A percentile compares a stretch with the other conserved stretches of the same genome.
Conservation (phyloP, 2,888 invertebrate species). For the Meiosimyza decipiens region DNA sequence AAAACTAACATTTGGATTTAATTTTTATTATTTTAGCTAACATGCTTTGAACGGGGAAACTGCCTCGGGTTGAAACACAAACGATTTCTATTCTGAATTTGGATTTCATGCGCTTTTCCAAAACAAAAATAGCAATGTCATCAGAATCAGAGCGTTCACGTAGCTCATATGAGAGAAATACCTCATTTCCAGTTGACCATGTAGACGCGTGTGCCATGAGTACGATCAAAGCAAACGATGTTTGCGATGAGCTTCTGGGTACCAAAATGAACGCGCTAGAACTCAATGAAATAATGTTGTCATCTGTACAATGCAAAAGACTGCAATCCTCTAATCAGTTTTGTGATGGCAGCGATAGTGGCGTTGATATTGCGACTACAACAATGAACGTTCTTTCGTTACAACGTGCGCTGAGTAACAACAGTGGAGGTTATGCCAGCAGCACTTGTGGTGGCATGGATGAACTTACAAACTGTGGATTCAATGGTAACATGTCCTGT, state of each 20-base stretch:
- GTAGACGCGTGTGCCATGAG: background rate
- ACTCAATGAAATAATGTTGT: conserved; percentile 61
- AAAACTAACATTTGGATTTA: too few species aligned
- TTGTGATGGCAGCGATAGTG: conserved; percentile 82
- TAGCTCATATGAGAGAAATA: conserved; percentile 24
- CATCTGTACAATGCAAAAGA: conserved; percentile 9
- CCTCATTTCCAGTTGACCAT: conserved; percentile 10
- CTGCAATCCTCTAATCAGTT: conserved; percentile 39
- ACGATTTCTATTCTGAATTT: too few species aligned
- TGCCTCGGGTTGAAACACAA: too few species aligned
- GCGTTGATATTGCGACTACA: conserved; percentile 74
- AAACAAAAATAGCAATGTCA: conserved; percentile 3
- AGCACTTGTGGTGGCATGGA: conserved; percentile 69
- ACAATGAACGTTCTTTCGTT: conserved; percentile 63
- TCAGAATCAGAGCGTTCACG: conserved; percentile 29
- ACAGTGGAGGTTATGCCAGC: conserved; percentile 76
- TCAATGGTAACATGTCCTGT: conserved; percentile 70
- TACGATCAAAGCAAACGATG: conserved; percentile 40
- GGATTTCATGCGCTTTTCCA: background rate
- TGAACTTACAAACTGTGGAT: conserved; percentile 63
- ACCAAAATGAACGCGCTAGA: conserved; percentile 59
- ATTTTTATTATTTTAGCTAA: too few species aligned
- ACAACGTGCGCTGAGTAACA: conserved; percentile 70
- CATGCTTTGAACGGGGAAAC: too few species aligned
- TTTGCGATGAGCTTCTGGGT: conserved; percentile 51